These are phyloP conservation scores for Berghia stephanieae DNA, from an alignment of 1,140 invertebrate genomes.

Conservation along the genomic window DNA sequence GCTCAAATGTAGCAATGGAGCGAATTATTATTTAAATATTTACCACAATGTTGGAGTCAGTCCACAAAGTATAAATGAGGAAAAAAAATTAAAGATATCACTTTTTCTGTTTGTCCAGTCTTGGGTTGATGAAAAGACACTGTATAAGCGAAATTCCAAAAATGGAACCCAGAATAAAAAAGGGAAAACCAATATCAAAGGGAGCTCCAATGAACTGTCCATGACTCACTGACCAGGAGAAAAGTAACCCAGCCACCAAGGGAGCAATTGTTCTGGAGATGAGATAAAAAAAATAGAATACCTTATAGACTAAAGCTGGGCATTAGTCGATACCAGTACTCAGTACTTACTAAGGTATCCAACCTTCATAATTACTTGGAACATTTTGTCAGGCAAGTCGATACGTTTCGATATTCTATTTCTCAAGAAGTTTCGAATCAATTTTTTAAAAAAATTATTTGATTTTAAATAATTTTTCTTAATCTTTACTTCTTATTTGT, in stretches of 20 bases:
- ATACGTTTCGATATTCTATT: too few species aligned
- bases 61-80: too few species aligned
- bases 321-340: not conserved
- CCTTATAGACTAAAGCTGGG: not conserved
- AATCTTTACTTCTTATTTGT: too few species aligned
- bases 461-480: too few species aligned
- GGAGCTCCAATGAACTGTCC: constrained; percentile 42
- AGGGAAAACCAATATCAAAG: constrained; percentile 51
- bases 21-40: too few species aligned
- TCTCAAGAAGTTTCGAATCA: too few species aligned
- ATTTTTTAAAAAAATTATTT: too few species aligned
- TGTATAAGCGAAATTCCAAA: constrained; percentile 33
- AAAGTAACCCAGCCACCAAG: constrained; percentile 45
- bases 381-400: not conserved
- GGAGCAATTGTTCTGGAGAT: constrained; percentile 48
- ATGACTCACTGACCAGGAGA: constrained; percentile 48
- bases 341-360: not conserved
- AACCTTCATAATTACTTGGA: not conserved
- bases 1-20: too few species aligned
- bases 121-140: constrained; percentile 31
- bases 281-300: not conserved
- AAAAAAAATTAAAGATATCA: too few species aligned
- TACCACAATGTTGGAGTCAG: too few species aligned
- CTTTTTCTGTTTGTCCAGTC: constrained; percentile 38
- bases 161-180: constrained; percentile 47